phyloP scores from a whole-genome alignment of 2,888 invertebrate genomes.

The Sylvicola cinctus region DNA sequence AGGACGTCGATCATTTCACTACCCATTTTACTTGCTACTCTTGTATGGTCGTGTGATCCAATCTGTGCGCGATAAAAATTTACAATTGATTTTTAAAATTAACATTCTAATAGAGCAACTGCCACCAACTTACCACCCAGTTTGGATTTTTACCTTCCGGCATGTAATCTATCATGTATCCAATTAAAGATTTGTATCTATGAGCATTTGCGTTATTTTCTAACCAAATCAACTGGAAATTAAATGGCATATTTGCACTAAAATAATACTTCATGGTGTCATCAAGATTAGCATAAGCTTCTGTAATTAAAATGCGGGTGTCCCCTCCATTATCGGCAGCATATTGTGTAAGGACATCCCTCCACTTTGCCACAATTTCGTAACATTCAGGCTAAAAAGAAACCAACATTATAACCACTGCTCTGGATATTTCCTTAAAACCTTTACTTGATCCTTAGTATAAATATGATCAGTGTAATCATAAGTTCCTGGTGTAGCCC shows the following conservation, averaged over 20 bases:
- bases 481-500: constrained; percentile 28
- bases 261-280: constrained; percentile 34
- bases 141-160: constrained; percentile 29
- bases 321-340: constrained; percentile 5
- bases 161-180: constrained; percentile 32
- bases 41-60: constrained; percentile 38
- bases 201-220: constrained; percentile 15
- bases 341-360: constrained; percentile 37
- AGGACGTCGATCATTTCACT: constrained; percentile 36
- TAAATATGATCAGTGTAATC: constrained; percentile 36
- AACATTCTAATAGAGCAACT: too few relatives aligned
- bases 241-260: constrained; percentile 37
- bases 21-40: constrained; percentile 35
- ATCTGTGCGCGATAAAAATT: not conserved
- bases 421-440: too few relatives aligned
- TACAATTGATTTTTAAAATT: not conserved
- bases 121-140: constrained; percentile 32
- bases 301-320: constrained; percentile 29
- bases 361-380: constrained; percentile 43
- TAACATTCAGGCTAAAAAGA: constrained; percentile 28
- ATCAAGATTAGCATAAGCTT: constrained; percentile 30
- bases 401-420: too few relatives aligned
- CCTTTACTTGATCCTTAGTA: constrained; percentile 32
- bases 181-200: constrained; percentile 28
- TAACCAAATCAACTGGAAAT: constrained; percentile 29